Evolutionary conservation across 2,888 invertebrate species (phyloP), one percentile per base, ranked within the genome.

Genomic region (Dermolepida albohirtum): DNA sequence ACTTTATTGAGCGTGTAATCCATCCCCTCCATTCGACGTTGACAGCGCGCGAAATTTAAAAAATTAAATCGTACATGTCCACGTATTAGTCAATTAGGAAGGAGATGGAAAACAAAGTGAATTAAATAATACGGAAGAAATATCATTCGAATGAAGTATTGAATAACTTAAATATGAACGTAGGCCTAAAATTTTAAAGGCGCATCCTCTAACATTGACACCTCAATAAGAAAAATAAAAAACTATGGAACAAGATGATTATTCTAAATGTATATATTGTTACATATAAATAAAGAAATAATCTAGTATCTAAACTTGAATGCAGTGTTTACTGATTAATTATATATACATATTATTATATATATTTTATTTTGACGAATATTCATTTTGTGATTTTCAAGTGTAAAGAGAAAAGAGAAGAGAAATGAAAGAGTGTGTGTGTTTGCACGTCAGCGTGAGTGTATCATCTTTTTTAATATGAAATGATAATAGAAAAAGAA

Each of bases 211-310:
- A 51, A 51, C 51, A 7, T 51, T 5, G 7, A 29, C 5, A 51
- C 22, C 8, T 29, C 12, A n/a, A 44, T 44, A 49, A 1, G 22
- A 49, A 49, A 49, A 63, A 50, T 49, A 63, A 62, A 75, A 76
- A 73, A 76, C 72, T 74, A 77, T 76, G 78, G 79, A 80, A 78
- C 79, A 78, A 79, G 77, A 81, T 81, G 78, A 84, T 85, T 83
- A 85, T 85, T 86, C 85, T 86, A 86, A 86, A 86, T 86, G 85
- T 86, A 86, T 83, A 86, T 86, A 86, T 84, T 85, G 85, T 85
- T 85, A 85, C 80, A 84, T 83, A 84, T 80, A 81, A 79, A 78
- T 76, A 76, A 78, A 77, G 76, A 74, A 79, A 79, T 78, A 78
- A 79, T 77, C 78, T 73, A 75, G 75, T 76, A 76, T 75, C 74